Evolutionary conservation across 37 sponge, comb jelly and placozoan genomes (phyloP), one percentile per base, ranked within the genome.

Genomic region (Aphrocallistes beatrix): DNA sequence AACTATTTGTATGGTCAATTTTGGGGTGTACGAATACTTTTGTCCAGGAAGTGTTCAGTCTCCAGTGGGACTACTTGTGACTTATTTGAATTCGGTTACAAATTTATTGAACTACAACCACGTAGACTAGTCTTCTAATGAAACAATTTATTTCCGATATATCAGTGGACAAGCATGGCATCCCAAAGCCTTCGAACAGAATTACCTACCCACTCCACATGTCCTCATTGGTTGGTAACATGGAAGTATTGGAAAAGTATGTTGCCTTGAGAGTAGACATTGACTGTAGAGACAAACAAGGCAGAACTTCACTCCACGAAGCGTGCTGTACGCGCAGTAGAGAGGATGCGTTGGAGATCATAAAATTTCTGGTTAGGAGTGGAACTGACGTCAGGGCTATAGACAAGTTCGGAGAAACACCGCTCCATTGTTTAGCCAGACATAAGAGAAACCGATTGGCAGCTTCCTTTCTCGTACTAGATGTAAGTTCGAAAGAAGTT

Each of bases 251-350:
- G 10, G n/a, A 60, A 30, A 28, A 60, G 25, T 60, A 60, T 30
- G n/a, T 60, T 60, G 8, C 8, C 34, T 3, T 30, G 25, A 13
- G 75, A 60, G 75, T 21, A 19, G n/a, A 60, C n/a, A 60, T 60
- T 60, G 21, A 60, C 34, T 60, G 75, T 13, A 60, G 88, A 60
- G 88, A 87, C 84, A 87, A 84, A 30, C 38, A 28, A 81, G 88
- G 88, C 0, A 36, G 88, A 0, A 87, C 88, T 6, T 84, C 88
- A 38, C 82, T 87, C 1, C 88, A 87, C 51, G 75, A 84, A 38
- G 81, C 88, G 17, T 51, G 81, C 36, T 40, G 75, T 36, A 23
- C 51, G 0, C 60, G 82, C 16, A 37, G 48, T 49, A 21, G 13
- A 21, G 13, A 13, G 13, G 17, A 47, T 17, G 21, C n/a, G 3